These are phyloP conservation scores for Pseudochirops corinnae DNA, from an alignment of 2,797 vertebrate genomes.

Conservation along the genomic window DNA sequence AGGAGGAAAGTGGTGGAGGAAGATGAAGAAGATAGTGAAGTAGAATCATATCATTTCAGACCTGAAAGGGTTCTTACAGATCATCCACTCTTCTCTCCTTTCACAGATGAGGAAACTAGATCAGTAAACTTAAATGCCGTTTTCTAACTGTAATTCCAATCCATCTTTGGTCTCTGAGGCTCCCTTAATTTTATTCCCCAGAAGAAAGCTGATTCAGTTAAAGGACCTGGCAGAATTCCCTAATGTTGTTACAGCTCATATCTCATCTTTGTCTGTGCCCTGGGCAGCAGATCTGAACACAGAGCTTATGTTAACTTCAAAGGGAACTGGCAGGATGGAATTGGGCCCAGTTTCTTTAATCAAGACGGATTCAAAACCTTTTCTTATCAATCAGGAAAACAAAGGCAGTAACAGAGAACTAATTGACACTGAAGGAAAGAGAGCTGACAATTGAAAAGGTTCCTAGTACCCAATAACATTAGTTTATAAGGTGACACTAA, in stretches of 20 bases:
- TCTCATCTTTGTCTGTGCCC: slow-evolving; percentile 75
- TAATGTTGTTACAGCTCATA: slow-evolving; percentile 73
- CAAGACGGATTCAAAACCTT: slow-evolving; percentile 70
- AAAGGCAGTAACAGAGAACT: slow-evolving; percentile 66
- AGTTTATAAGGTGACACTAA: slow-evolving; percentile 43
- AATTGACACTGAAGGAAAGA: slow-evolving; percentile 51
- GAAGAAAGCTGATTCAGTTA: slow-evolving; percentile 60
- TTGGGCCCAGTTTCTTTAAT: slow-evolving; percentile 72
- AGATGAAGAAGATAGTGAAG: not conserved
- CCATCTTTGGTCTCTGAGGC: not conserved
- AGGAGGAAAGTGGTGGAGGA: not conserved
- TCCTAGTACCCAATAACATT: slow-evolving; percentile 40
- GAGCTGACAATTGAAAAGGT: slow-evolving; percentile 47
- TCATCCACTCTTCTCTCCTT: not conserved
- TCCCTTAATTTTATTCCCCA: slow-evolving; percentile 37
- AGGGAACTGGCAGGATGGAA: slow-evolving; percentile 70
- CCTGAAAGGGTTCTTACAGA: not conserved
- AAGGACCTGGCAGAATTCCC: slow-evolving; percentile 73
- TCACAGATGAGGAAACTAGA: not conserved
- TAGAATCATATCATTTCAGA: not conserved
- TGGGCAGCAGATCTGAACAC: slow-evolving; percentile 72
- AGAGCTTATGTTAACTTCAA: slow-evolving; percentile 70
- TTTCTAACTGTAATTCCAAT: not conserved
- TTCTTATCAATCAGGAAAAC: slow-evolving; percentile 73
- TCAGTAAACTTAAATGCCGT: not conserved